A percentile compares a stretch with the other conserved stretches of the same genome.
These are phyloP conservation scores for Onychorhynchus coronatus DNA, from an alignment of 2,113 vertebrate species.

Conservation along the genomic window DNA sequence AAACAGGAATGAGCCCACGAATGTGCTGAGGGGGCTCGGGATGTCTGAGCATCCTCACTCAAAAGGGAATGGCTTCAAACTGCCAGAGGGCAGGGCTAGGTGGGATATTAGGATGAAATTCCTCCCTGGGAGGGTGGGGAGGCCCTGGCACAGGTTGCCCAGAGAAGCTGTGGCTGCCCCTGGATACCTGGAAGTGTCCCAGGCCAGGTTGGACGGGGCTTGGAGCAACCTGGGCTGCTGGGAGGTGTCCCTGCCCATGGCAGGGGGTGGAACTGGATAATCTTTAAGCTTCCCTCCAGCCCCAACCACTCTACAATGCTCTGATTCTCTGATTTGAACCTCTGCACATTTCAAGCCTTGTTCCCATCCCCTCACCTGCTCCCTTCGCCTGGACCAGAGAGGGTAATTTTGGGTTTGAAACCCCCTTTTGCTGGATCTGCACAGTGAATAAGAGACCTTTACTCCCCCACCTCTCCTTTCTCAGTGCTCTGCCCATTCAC, in stretches of 20 bases:
- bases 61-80: not conserved
- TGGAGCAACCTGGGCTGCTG: not conserved
- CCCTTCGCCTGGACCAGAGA: not conserved
- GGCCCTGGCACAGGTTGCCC: not conserved
- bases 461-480: not conserved
- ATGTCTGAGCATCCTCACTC: not conserved
- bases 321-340: not conserved
- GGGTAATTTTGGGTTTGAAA: not conserved
- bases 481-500: not conserved
- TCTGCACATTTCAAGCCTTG: not conserved
- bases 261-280: not conserved
- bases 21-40: accelerated
- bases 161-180: not conserved
- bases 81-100: not conserved
- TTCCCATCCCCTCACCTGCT: not conserved
- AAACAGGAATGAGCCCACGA: accelerated
- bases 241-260: not conserved
- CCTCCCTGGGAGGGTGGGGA: not conserved
- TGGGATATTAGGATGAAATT: not conserved
- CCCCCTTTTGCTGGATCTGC: not conserved
- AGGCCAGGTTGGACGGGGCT: accelerated
- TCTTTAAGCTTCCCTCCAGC: not conserved
- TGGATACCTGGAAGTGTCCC: not conserved
- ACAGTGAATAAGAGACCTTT: not conserved
- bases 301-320: not conserved